A percentile compares a stretch with the other conserved stretches of the same genome.
Conservation (phyloP, 2,797 vertebrate species). For the Myoxocephalus aenaeus region DNA sequence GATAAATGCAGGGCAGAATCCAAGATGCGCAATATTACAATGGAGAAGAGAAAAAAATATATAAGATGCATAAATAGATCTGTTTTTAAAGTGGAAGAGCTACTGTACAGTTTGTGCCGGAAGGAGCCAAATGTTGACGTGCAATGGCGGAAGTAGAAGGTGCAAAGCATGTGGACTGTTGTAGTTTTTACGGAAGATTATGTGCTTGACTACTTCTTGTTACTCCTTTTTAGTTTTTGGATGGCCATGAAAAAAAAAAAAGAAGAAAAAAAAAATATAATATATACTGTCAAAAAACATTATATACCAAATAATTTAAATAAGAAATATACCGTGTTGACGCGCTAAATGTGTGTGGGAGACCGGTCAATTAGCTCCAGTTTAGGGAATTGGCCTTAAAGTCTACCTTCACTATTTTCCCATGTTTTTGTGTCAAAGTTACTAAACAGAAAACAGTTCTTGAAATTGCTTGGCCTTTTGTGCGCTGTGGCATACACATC, state of each 20-base stretch:
- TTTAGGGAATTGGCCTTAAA: background rate
- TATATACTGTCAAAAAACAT: too few relatives aligned
- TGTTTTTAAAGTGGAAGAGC: background rate
- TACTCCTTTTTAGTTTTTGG: background rate
- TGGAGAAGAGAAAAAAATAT: fast-evolving
- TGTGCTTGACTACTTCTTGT: background rate
- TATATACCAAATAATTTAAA: too few relatives aligned
- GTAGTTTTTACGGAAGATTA: background rate
- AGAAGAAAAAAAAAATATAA: too few relatives aligned
- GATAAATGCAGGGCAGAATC: background rate
- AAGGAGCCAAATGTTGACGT: fast-evolving
- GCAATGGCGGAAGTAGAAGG: background rate
- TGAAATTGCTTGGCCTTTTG: background rate
- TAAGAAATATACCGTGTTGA: too few relatives aligned
- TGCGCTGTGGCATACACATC: background rate
- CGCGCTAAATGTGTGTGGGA: too few relatives aligned
- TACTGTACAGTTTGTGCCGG: background rate
- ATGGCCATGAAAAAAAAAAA: too few relatives aligned
- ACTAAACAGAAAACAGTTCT: background rate
- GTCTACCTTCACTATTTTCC: background rate
- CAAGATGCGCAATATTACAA: background rate
- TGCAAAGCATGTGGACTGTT: background rate
- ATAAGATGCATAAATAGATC: background rate
- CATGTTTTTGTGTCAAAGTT: background rate
- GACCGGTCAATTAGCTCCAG: too few relatives aligned